These are phyloP conservation scores for Saguinus imperator DNA, from an alignment of 2,113 vertebrate genomes.

Conservation along the genomic window DNA sequence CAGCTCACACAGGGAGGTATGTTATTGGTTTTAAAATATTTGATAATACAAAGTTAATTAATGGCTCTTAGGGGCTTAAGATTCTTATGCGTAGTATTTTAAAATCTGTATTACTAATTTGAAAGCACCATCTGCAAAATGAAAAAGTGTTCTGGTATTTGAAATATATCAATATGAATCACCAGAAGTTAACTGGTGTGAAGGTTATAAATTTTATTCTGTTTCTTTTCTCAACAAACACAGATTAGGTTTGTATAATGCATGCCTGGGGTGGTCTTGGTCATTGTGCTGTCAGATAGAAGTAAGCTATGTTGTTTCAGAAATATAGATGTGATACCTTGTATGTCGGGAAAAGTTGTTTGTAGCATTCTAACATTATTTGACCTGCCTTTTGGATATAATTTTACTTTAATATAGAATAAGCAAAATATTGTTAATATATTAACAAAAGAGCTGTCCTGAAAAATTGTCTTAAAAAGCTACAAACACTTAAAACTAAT, in stretches of 20 bases:
- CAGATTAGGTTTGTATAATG: neutral
- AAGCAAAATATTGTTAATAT: neutral
- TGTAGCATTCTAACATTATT: neutral
- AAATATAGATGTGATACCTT: neutral
- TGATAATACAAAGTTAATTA: slow-evolving; percentile 52
- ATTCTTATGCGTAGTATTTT: slow-evolving; percentile 55
- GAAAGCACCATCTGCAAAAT: slow-evolving; percentile 71
- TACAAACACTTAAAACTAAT: neutral
- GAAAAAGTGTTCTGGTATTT: slow-evolving; percentile 74
- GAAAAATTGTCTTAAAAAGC: neutral
- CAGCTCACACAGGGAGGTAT: neutral
- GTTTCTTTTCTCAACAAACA: slow-evolving; percentile 69
- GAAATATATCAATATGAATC: slow-evolving; percentile 54
- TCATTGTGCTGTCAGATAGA: slow-evolving; percentile 39
- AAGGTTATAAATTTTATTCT: slow-evolving; percentile 47
- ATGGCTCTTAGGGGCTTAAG: slow-evolving; percentile 66
- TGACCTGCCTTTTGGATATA: neutral
- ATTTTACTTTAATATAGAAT: neutral
- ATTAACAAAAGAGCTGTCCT: neutral
- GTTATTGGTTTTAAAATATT: slow-evolving; percentile 2
- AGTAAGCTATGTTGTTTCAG: slow-evolving; percentile 7
- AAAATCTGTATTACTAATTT: slow-evolving; percentile 56
- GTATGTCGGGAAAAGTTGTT: neutral
- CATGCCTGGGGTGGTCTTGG: slow-evolving; percentile 64
- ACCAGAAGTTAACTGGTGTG: slow-evolving; percentile 62